Evolutionary conservation across 2,797 vertebrate genomes (phyloP), one percentile per base, ranked within the genome.

Genomic region (Rhinogobio ventralis): DNA sequence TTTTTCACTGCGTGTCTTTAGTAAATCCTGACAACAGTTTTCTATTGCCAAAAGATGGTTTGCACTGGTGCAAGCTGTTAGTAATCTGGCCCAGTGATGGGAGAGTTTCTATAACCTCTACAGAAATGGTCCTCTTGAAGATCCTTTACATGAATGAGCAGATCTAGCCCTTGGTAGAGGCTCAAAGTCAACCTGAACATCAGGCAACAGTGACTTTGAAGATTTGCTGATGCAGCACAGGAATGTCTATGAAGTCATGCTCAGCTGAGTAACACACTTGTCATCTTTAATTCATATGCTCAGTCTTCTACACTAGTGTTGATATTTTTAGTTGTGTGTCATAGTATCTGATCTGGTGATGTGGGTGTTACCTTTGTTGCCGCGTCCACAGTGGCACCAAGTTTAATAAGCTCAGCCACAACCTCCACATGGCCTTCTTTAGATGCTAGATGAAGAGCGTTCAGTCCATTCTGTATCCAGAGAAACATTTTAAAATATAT

Each of bases 371-470:
- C 98, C 97, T 99, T 99, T n/a, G 98, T 99, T 0, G 98, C 95
- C 51, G 98, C 96, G 20, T 99, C 97, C 87, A 99, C 97, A 23
- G 96, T 96, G 92, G 98, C 98, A 82, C 97, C 97, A 82, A 96
- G 95, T 88, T 98, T 97, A 85, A 99, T 96, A 90, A 99, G 96
- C 91, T 99, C 97, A 3, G 97, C 95, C 88, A 99, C 98, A 89
- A 99, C 97, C 91, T 98, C 98, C 76, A 98, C 96, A 0, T 99
- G 98, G 46, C 98, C 98, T 95, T 99, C 98, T 94, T 99, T 99
- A 46, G 98, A 98, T 85, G 98, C 98, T 1, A 99, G 96, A 92
- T 99, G 98, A 87, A 99, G 97, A 15, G 98, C 98, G 0, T 99
- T 99, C 92, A 99, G 93, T 39, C 98, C 98, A 88, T 99, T 99